Evolutionary conservation across 23 tunicate species (phyloP), one percentile per base, ranked within the genome.

Genomic region (Phallusia fumigata): DNA sequence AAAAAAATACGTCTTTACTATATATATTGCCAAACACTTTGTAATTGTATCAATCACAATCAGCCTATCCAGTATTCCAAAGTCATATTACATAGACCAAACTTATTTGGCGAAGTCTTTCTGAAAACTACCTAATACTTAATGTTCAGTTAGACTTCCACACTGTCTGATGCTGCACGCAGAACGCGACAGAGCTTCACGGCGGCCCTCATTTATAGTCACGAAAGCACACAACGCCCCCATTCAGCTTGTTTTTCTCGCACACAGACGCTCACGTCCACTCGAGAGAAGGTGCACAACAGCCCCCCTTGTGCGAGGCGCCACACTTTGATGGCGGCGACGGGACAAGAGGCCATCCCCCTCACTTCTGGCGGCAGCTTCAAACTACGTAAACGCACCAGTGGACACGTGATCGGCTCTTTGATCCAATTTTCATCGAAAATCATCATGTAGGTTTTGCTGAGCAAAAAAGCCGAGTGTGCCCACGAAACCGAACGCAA

Each of bases 231-330:
- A 24, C 69, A 22, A 58, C 69, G 69, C 69, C 28, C 69, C 69
- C 69, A 58, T 58, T 40, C 47, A 40, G 47, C 47, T 58, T 58
- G 69, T 58, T 58, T 58, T 58, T 58, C 69, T 58, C 69, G 28
- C 1, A 24, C n/a, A n/a, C 28, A 24, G 69, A 22, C 28, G 69
- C 28, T 58, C 28, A 24, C 28, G 28, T 58, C 28, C 28, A 58
- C 69, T 58, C 69, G 69, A 22, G 47, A 40, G 47, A 40, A 40
- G 47, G 69, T 3, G 69, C 69, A 58, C 69, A 58, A 58, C 69
- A 58, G 69, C 15, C 3, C 16, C 58, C 69, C 15, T 58, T 58
- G 69, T 58, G 69, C 28, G 69, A 5, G 28, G 3, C 2, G 69
- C 69, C 69, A 16, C 15, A 21, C 69, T 58, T 58, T 6, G 16